Evolutionary conservation across 2,888 invertebrate genomes (phyloP).

Genomic region (Lissonota sp.): DNA sequence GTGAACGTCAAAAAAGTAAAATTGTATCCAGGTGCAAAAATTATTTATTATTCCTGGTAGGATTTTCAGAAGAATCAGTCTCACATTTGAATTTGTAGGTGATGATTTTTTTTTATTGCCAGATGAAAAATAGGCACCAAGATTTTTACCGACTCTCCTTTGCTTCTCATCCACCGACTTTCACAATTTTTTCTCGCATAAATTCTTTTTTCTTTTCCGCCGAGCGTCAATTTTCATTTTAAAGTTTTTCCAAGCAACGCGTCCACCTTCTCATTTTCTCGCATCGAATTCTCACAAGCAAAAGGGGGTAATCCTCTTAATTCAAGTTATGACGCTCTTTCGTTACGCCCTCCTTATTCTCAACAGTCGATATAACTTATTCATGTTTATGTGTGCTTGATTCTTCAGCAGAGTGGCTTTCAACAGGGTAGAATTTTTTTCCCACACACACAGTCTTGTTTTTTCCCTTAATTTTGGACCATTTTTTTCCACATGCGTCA

Average conservation of each 20-base stretch:
- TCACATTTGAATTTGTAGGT: too few relatives aligned
- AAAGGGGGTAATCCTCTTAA: too few relatives aligned
- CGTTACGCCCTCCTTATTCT: too few relatives aligned
- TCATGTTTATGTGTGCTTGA: not conserved
- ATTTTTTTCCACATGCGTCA: not conserved
- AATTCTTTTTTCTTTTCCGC: conserved; percentile 51
- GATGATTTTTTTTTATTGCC: too few relatives aligned
- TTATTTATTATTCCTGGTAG: too few relatives aligned
- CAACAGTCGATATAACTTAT: not conserved
- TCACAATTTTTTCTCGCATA: conserved; percentile 55
- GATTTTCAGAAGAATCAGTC: too few relatives aligned
- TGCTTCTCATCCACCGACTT: conserved; percentile 9
- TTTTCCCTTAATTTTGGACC: not conserved
- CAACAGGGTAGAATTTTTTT: not conserved
- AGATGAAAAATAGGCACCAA: conserved; percentile 45
- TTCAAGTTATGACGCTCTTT: too few relatives aligned
- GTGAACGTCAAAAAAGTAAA: too few relatives aligned
- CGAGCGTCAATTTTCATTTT: conserved; percentile 68
- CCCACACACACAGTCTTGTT: not conserved
- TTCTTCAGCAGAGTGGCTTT: not conserved
- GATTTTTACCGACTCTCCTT: conserved; percentile 39
- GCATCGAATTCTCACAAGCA: not conserved
- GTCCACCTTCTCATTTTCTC: conserved; percentile 9
- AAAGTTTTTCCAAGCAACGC: conserved; percentile 60
- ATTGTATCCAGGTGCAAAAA: too few relatives aligned